Base-by-base conservation (phyloP, 2,113 vertebrate genomes). In the Elaphurus davidianus region DNA sequence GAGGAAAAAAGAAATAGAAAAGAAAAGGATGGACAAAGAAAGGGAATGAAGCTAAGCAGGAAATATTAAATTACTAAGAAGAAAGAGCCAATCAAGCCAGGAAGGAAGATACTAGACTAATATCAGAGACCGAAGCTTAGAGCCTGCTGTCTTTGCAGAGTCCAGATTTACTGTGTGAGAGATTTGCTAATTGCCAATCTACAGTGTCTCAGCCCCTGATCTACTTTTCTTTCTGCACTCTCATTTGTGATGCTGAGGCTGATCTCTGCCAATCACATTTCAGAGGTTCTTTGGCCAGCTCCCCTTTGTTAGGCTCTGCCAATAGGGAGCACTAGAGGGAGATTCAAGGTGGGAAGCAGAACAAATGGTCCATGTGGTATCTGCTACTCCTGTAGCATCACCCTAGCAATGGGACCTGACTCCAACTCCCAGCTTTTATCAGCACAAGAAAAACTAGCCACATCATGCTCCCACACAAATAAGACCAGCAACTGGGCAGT, bases 401-500 rank as follows among this genome's bases (percentile, higher is more conserved):
- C 8, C 43, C 2, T 7, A 4, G n/a, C 5, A 19, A 52, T 5
- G 43, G 25, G 40, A 36, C 16, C 33, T 19, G 50, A 33, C 8
- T 21, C 40, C 64, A 28, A 27, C 36, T 27, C 36, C 43, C 11
- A 47, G 2, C 23, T 45, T 45, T 45, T 45, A 45, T 45, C 43
- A 45, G 43, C 43, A 36, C 12, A 78, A 0, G 9, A 25, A 36
- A 14, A 91, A 79, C n/a, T 3, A 27, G 33, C 27, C 14, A 59
- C 57, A 23, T 7, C 0, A 0, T 1, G 8, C 25, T 76, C 14
- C 19, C 40, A 19, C 67, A 45, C 50, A 25, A 14, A 79, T 6
- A 19, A 1, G 14, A 50, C 60, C 43, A 43, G 6, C 25, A 82
- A 50, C 19, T 25, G n/a, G 47, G 12, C 87, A 81, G 27, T 0